These are phyloP conservation scores for Drosophila gaucha DNA, from an alignment of 2,888 invertebrate species.

Conservation along the genomic window DNA sequence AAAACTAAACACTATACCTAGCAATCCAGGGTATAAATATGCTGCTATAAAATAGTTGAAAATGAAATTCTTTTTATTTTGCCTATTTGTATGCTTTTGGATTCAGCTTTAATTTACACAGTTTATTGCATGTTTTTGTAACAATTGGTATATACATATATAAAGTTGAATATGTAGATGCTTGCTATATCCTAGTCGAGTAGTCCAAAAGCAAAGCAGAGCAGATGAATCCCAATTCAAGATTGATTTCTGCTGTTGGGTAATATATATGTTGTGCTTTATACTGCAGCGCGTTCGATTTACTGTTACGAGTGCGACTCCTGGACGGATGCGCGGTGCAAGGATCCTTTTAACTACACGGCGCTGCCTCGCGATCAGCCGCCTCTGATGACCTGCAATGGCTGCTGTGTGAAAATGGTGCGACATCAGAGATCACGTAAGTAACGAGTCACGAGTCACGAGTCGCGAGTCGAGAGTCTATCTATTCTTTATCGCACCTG, in stretches of 20 bases:
- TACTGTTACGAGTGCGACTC: conserved; percentile 98
- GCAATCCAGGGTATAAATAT: no score
- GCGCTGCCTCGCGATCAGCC: conserved; percentile 94
- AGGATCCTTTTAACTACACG: conserved; percentile 97
- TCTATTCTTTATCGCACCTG: no score
- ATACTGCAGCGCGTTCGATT: conserved; percentile 91
- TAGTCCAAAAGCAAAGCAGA: conserved; percentile 7
- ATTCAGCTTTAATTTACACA: neutral
- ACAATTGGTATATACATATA: neutral
- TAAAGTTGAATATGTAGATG: conserved; percentile 13
- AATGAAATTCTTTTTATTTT: neutral
- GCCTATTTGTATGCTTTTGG: neutral
- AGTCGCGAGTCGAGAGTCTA: neutral
- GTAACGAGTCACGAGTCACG: conserved; percentile 82
- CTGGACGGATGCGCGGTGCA: conserved; percentile 95
- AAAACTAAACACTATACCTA: no score
- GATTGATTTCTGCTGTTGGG: neutral
- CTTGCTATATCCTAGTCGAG: conserved; percentile 25
- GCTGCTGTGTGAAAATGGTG: conserved; percentile 98
- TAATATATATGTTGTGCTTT: conserved; percentile 43
- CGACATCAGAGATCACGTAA: conserved; percentile 95
- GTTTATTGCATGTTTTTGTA: neutral
- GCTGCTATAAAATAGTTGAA: conserved; percentile 3
- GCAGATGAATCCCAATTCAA: conserved; percentile 2
- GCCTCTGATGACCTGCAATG: conserved; percentile 94